Base-by-base conservation (phyloP, 1,140 invertebrate genomes). In the Lasioglossum baleicum region DNA sequence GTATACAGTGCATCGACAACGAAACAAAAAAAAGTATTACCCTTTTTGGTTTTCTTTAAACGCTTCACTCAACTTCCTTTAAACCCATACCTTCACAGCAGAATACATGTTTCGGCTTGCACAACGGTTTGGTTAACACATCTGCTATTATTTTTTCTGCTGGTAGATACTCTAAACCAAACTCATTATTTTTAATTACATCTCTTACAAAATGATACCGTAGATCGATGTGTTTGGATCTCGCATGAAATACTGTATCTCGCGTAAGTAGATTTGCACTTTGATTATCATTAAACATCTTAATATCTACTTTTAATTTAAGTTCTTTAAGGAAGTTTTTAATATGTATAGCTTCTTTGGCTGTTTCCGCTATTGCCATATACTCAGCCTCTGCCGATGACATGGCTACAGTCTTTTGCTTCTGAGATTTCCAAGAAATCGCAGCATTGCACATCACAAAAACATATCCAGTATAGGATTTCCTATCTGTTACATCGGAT, bases 391-490 rank as follows among this genome's bases (percentile, higher is more conserved):
- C 61, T 17, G 61, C 31, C 11, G 61, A 35, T 17, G 65, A 67
- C 42, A 67, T 48, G 2, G 65, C 42, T 20, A 35, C 31, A 67
- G 67, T 70, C 40, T 35, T 70, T 53, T 83, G 79, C 48, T 83
- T 83, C 20, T 64, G 73, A 4, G 75, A 72, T 42, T 63, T 53
- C 76, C 82, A 86, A 4, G 84, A 72, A 22, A 90, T 78, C 6
- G 82, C 44, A 17, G 71, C 81, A 44, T 74, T 72, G 20, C 53
- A 70, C 3, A 90, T 60, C 10, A 74, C 58, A 64, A 86, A 82
- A 20, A 83, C 75, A 80, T 82, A 88, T 60, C 85, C 88, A 2
- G 86, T 87, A 71, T 82, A 86, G 0, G 87, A 89, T 63, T 79
- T 83, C 44, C 90, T 61, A 75, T 90, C 88, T 22, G 78, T 48